Evolutionary conservation across 92 coral and sea anemone genomes (phyloP).

Genomic region (Epizoanthus fatuus): DNA sequence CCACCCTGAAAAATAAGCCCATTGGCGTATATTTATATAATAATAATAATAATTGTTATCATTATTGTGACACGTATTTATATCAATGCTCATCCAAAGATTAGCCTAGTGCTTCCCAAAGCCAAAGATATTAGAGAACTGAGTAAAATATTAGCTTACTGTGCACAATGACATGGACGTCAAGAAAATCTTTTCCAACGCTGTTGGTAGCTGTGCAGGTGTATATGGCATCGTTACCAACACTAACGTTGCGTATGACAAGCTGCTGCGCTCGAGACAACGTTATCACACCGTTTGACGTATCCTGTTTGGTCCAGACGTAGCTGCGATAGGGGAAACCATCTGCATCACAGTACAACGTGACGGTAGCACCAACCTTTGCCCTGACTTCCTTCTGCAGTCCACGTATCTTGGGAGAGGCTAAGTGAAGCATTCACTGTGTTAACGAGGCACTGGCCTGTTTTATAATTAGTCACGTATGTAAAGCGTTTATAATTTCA

Average conservation of each 20-base stretch:
- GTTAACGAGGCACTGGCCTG: not conserved
- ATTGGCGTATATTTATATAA: no score
- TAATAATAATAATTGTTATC: no score
- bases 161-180: slow-evolving; percentile 14
- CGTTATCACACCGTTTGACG: not conserved
- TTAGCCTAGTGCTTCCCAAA: no score
- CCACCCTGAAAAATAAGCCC: no score
- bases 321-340: slow-evolving; percentile 33
- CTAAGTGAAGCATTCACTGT: not conserved
- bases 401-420: slow-evolving; percentile 23
- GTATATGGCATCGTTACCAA: slow-evolving; percentile 2
- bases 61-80: no score
- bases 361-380: slow-evolving; percentile 17
- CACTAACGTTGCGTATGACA: slow-evolving; percentile 7
- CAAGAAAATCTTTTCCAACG: not conserved
- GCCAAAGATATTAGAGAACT: no score
- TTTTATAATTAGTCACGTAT: no score
- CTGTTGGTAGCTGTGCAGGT: slow-evolving; percentile 19
- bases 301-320: slow-evolving; percentile 8
- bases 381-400: slow-evolving; percentile 27
- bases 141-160: not conserved
- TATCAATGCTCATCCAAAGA: no score
- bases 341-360: slow-evolving; percentile 10
- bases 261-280: slow-evolving; percentile 19
- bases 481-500: no score